phyloP scores from a whole-genome alignment of 2,888 invertebrate genomes.

The Eulithis prunata region DNA sequence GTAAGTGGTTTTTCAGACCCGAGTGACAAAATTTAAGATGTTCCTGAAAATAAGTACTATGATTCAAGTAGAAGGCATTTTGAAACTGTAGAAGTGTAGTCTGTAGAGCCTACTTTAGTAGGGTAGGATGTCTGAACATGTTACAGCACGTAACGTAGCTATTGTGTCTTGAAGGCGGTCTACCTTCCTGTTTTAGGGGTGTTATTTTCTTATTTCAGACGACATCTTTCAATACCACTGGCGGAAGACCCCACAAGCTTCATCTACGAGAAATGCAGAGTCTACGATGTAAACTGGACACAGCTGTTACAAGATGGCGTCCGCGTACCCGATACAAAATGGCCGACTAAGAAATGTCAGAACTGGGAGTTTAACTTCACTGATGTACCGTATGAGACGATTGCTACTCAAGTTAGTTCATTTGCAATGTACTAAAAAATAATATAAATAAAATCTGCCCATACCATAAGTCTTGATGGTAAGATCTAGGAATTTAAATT shows the following conservation, averaged over 20 bases:
- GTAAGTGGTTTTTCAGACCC: slow-evolving; percentile 44
- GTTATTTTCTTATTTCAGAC: slow-evolving; percentile 49
- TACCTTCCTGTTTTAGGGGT: too few species aligned
- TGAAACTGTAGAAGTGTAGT: too few species aligned
- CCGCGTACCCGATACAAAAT: slow-evolving; percentile 55
- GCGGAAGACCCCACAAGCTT: slow-evolving; percentile 37
- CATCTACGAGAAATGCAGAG: slow-evolving; percentile 64
- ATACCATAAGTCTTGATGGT: neutral
- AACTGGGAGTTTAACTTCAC: slow-evolving; percentile 74
- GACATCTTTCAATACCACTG: slow-evolving; percentile 67
- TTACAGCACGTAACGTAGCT: too few species aligned
- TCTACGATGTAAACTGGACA: slow-evolving; percentile 71
- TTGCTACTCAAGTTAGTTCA: slow-evolving; percentile 66
- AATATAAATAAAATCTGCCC: too few species aligned
- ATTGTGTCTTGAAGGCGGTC: too few species aligned
- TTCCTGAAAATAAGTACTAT: too few species aligned
- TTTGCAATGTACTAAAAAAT: too few species aligned
- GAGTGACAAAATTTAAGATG: too few species aligned
- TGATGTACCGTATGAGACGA: slow-evolving; percentile 74
- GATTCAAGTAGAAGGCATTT: too few species aligned
- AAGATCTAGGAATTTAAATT: neutral
- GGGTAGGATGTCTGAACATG: too few species aligned
- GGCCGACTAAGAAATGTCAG: slow-evolving; percentile 67
- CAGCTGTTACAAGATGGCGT: slow-evolving; percentile 55
- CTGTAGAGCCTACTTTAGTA: too few species aligned